Conservation (phyloP, 30 jellyfish, hydroid and myxozoan species). For the Catostylus mosaicus region DNA sequence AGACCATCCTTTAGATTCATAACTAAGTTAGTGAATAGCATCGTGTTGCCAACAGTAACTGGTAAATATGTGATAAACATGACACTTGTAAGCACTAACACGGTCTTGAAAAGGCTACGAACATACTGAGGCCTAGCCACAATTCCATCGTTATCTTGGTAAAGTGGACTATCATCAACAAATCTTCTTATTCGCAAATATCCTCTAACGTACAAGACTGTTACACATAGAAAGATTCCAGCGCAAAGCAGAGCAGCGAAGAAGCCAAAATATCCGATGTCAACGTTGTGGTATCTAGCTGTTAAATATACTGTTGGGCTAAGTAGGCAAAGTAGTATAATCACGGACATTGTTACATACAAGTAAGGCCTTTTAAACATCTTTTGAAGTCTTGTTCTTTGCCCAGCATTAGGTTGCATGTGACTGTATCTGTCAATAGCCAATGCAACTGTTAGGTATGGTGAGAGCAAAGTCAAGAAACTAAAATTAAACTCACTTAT, state of each 20-base stretch:
- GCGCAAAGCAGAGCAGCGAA: background rate
- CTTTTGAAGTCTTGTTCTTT: background rate
- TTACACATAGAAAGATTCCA: background rate
- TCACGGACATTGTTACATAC: no score
- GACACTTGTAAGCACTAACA: background rate
- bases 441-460: background rate
- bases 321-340: background rate
- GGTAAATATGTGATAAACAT: background rate
- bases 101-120: background rate
- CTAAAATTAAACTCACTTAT: background rate
- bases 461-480: background rate
- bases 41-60: background rate
- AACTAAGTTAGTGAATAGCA: background rate
- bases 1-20: background rate
- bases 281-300: background rate
- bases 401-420: background rate
- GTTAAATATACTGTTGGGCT: background rate
- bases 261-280: background rate
- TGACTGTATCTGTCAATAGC: slow-evolving; percentile 7
- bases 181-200: background rate
- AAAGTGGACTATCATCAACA: background rate
- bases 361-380: background rate
- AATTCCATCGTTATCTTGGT: background rate
- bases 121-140: background rate
- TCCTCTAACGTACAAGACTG: background rate